Conservation (phyloP, 2,113 vertebrate species). For the Barnardius zonarius region DNA sequence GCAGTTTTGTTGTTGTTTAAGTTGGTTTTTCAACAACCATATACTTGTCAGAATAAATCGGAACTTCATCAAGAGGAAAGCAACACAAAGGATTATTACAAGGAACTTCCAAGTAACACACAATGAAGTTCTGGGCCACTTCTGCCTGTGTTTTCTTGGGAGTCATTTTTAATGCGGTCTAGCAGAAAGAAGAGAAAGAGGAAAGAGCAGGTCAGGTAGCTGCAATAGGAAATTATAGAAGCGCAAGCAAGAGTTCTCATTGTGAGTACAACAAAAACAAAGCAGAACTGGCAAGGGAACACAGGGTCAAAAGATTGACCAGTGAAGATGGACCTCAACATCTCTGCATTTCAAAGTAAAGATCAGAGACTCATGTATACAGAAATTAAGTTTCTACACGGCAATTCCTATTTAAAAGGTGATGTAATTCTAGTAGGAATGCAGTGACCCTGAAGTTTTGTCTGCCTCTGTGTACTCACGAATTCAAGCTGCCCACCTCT, state of each 20-base stretch:
- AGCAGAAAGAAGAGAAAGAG: neutral
- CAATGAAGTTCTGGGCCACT: neutral
- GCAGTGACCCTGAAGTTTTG: neutral
- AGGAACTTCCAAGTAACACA: neutral
- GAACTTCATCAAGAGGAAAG: neutral
- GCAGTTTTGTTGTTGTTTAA: neutral
- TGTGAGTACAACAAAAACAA: neutral
- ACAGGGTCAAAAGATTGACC: neutral
- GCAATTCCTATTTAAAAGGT: neutral
- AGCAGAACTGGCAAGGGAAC: accelerated
- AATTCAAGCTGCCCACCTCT: neutral
- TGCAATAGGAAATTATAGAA: neutral
- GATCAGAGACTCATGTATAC: accelerated
- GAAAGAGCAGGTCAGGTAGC: neutral
- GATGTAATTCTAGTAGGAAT: neutral
- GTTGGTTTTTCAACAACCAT: neutral
- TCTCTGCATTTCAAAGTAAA: neutral
- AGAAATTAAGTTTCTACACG: neutral
- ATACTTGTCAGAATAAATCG: neutral
- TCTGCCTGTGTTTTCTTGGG: neutral
- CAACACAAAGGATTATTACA: neutral
- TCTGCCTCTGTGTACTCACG: neutral
- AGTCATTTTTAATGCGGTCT: neutral
- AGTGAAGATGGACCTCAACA: neutral
- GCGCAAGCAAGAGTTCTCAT: neutral